Evolutionary conservation across 64 coral and sea anemone genomes (phyloP).

Genomic region (Catalaphyllia jardinei): DNA sequence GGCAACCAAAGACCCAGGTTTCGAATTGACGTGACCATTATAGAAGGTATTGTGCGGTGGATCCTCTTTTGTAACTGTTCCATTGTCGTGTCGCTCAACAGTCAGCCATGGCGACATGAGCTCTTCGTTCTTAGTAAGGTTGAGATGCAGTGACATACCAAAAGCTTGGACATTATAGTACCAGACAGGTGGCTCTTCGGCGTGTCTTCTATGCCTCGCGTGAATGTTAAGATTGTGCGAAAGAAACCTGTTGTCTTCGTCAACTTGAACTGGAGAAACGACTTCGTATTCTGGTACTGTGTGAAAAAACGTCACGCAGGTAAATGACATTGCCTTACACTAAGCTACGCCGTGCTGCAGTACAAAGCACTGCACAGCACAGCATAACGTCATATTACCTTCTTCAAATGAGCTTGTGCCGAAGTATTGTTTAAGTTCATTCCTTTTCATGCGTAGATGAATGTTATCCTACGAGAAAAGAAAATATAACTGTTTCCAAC

Average conservation of each 20-base stretch:
- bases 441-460: constrained; percentile 60
- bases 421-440: constrained; percentile 65
- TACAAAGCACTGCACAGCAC: no score
- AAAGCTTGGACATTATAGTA: constrained; percentile 71
- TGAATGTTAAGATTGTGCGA: constrained; percentile 49
- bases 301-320: background rate
- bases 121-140: constrained; percentile 33
- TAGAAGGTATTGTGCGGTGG: constrained; percentile 24
- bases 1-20: constrained; percentile 43
- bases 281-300: constrained; percentile 70
- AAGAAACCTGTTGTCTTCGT: constrained; percentile 49
- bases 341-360: no score
- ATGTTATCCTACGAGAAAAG: background rate
- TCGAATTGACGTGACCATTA: constrained; percentile 50
- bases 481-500: background rate
- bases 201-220: constrained; percentile 30
- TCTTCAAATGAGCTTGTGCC: constrained; percentile 35
- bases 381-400: constrained; percentile 7
- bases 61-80: constrained; percentile 37
- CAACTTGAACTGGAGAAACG: constrained; percentile 43
- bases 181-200: constrained; percentile 31
- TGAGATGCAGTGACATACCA: constrained; percentile 54
- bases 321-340: no score
- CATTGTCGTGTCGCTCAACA: constrained; percentile 54
- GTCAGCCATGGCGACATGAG: constrained; percentile 46